Base-by-base conservation (phyloP, 2,797 vertebrate genomes). In the Vespertilio murinus region DNA sequence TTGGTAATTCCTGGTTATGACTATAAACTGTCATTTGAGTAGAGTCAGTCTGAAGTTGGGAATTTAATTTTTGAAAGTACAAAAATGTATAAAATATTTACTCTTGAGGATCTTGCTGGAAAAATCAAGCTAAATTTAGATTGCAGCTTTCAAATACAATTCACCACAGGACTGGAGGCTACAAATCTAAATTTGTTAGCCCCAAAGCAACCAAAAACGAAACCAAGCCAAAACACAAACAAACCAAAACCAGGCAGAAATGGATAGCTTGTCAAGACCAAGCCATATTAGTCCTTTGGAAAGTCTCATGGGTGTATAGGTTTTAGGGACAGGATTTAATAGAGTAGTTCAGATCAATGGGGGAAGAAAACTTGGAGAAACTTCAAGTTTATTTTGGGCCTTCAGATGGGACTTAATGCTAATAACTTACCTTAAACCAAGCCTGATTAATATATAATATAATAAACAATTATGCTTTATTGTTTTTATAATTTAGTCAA, bases 61-160 rank as follows among this genome's bases (percentile, higher is more conserved):
- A 30, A 85, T 75, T 89, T 67, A 33, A 73, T 23, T 85, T 94
- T 73, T 71, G 38, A 83, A 94, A 87, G 56, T 74, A 42, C 25
- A 25, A 84, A 84, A 73, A 33, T 54, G 52, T 73, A 54, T 70
- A 83, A 56, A 47, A 56, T 35, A 47, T n/a, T 92, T 87, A 54
- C 73, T 65, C 33, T 86, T 70, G 47, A 90, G 70, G 65, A 71
- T 18, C 22, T 87, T 85, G 25, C 47, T 94, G 54, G 38, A 47
- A 23, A 86, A 78, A 78, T 77, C 30, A 67, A 71, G 49, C 56
- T 88, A 82, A 81, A 42, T 42, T 77, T 78, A 86, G 40, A 67
- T 28, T 14, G 14, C 17, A 52, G 45, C 49, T 93, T 94, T 87
- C 18, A 42, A 84, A 79, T 73, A 49, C 38, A 73, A 79, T 73